These are phyloP conservation scores for Macrotrachela quadricornifera DNA, from an alignment of 1,140 invertebrate species.

Conservation along the genomic window DNA sequence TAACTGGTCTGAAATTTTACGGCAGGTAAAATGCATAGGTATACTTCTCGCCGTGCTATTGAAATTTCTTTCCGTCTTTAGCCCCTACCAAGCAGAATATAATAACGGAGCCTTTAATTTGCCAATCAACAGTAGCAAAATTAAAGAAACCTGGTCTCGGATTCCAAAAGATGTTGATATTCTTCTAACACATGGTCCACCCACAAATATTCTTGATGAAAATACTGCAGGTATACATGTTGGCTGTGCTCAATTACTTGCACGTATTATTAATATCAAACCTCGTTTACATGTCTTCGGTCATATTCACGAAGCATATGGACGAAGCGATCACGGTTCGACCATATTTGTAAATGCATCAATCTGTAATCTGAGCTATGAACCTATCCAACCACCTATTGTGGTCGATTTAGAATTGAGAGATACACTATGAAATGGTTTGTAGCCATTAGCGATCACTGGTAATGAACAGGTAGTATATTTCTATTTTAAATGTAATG, in stretches of 20 bases:
- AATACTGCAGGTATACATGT: constrained; percentile 49
- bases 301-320: constrained; percentile 54
- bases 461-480: too few relatives aligned
- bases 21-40: too few relatives aligned
- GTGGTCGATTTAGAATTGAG: constrained; percentile 56
- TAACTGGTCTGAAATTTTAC: too few relatives aligned
- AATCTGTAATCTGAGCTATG: constrained; percentile 55
- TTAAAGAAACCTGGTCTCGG: constrained; percentile 45
- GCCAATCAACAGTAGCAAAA: constrained; percentile 14
- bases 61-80: too few relatives aligned
- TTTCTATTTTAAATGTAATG: too few relatives aligned
- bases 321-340: constrained; percentile 42
- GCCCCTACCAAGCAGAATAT: constrained; percentile 46
- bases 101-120: constrained; percentile 61
- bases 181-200: constrained; percentile 40
- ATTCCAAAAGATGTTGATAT: constrained; percentile 55
- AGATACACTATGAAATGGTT: too few relatives aligned
- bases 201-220: constrained; percentile 39
- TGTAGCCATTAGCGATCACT: too few relatives aligned
- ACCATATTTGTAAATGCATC: constrained; percentile 64
- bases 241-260: constrained; percentile 56
- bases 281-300: constrained; percentile 68
- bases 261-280: constrained; percentile 35
- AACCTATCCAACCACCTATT: constrained; percentile 51
- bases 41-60: too few relatives aligned